Evolutionary conservation across 2,888 invertebrate genomes (phyloP).

Genomic region (Diploptera punctata): DNA sequence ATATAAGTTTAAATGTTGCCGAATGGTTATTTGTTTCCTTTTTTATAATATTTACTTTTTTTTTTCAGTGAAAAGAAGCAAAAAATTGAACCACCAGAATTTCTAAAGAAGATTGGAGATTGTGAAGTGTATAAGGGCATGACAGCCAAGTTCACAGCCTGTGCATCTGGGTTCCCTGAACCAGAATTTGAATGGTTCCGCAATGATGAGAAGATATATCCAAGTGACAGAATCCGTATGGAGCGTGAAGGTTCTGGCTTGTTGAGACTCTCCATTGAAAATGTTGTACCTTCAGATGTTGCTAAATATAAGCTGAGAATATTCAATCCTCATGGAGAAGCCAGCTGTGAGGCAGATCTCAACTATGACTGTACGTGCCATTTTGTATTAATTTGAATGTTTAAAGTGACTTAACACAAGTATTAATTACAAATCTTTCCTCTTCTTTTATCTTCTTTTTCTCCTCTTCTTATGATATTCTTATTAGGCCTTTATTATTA

Average conservation of each 20-base stretch:
- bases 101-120: constrained; percentile 89
- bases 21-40: no score
- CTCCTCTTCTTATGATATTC: no score
- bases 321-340: constrained; percentile 85
- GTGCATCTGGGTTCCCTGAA: constrained; percentile 85
- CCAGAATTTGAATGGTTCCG: constrained; percentile 89
- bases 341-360: constrained; percentile 77
- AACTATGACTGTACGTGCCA: constrained; percentile 77
- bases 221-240: constrained; percentile 81
- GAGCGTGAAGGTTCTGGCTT: constrained; percentile 85
- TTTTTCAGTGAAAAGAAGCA: constrained; percentile 70
- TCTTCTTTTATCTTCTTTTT: no score
- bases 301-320: constrained; percentile 86
- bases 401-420: no score
- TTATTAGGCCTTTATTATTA: no score
- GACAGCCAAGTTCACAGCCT: constrained; percentile 93
- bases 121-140: constrained; percentile 86
- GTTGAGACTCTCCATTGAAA: constrained; percentile 79
- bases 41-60: no score
- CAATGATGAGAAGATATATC: constrained; percentile 78
- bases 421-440: no score
- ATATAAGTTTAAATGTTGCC: no score
- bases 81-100: constrained; percentile 83
- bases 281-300: constrained; percentile 80
- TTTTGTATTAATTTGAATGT: no score